These are phyloP conservation scores for Hoplostethus atlanticus DNA, from an alignment of 2,797 vertebrate species.

Conservation along the genomic window DNA sequence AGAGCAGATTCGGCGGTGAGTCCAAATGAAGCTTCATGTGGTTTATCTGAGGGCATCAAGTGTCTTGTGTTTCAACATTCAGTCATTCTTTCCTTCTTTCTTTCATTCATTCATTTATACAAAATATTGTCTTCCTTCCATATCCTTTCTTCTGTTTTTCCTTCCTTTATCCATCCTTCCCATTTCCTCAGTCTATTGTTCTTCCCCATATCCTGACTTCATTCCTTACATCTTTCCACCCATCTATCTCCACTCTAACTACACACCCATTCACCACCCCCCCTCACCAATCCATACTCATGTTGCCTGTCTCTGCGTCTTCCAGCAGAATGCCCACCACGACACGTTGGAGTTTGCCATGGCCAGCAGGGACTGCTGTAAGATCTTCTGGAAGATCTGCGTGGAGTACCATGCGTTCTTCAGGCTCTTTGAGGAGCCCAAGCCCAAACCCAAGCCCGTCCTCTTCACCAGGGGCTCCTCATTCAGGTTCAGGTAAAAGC, in stretches of 20 bases:
- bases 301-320: not conserved
- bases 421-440: slow-evolving; percentile 97
- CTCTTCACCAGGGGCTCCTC: slow-evolving; percentile 98
- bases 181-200: too few species aligned
- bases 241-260: not conserved
- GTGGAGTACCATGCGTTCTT: slow-evolving; percentile 99
- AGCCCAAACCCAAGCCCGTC: slow-evolving; percentile 95
- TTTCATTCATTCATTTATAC: too few species aligned
- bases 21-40: slow-evolving; percentile 13
- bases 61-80: not conserved
- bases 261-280: not conserved
- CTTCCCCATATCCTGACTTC: too few species aligned
- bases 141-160: not conserved
- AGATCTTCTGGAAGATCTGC: slow-evolving; percentile 99
- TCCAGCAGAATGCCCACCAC: slow-evolving; percentile 83
- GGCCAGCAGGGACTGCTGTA: slow-evolving; percentile 97
- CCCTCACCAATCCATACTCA: not conserved
- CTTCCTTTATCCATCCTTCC: too few species aligned
- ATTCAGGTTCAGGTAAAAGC: slow-evolving; percentile 94
- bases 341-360: slow-evolving; percentile 98
- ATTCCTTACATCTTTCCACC: too few species aligned
- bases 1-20: slow-evolving; percentile 93
- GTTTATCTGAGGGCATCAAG: too few species aligned
- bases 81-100: not conserved
- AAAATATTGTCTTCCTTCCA: too few species aligned